Percentiles rank a stretch among this genome's conserved stretches.
Conservation (phyloP, 2,113 vertebrate species). For the Agapornis roseicollis region DNA sequence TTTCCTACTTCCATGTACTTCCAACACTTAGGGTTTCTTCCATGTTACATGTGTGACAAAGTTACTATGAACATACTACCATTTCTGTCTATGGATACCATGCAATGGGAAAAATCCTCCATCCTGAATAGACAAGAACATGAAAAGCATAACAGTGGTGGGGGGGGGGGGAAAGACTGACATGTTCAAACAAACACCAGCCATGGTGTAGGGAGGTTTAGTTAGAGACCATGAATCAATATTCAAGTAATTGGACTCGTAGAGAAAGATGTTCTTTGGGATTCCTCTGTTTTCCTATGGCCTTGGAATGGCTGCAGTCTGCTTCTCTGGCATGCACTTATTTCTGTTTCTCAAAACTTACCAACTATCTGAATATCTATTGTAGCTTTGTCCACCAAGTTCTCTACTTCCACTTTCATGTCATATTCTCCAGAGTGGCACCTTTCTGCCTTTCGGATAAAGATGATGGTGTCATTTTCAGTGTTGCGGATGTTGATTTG, state of each 20-base stretch:
- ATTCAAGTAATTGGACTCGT: accelerated
- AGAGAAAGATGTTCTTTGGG: neutral
- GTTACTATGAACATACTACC: neutral
- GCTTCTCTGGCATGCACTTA: neutral
- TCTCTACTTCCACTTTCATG: constrained; percentile 92
- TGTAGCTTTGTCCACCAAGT: constrained; percentile 82
- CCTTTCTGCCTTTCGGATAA: constrained; percentile 94
- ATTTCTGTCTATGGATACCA: neutral
- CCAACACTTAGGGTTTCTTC: neutral
- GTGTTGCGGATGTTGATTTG: constrained; percentile 94
- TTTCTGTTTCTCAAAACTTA: constrained; percentile 62
- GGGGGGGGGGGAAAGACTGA: neutral
- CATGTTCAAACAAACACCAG: neutral
- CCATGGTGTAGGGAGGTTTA: neutral
- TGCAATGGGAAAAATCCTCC: neutral
- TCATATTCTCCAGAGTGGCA: constrained; percentile 94
- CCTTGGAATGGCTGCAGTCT: neutral
- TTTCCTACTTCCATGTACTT: neutral
- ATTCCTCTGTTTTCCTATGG: neutral
- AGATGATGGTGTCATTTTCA: constrained; percentile 94
- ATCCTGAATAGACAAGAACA: neutral
- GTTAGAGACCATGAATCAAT: neutral
- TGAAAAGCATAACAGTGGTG: neutral
- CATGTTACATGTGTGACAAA: neutral
- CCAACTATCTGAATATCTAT: constrained; percentile 95